phyloP scores from a whole-genome alignment of 2,797 vertebrate species.

The Manis pentadactyla region DNA sequence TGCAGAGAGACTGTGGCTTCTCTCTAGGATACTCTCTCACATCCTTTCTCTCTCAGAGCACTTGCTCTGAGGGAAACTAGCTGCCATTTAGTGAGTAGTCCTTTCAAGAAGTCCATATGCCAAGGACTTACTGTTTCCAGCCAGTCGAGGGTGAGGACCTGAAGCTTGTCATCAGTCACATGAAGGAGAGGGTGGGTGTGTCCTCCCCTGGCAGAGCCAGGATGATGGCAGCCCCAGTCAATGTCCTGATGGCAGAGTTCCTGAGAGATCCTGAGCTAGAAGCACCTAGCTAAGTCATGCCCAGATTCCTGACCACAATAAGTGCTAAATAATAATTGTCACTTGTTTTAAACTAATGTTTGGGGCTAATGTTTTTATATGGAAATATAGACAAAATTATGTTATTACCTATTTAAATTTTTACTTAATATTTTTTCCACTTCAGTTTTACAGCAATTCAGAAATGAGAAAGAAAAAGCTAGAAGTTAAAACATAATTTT shows the following conservation, averaged over 20 bases:
- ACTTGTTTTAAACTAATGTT: not conserved
- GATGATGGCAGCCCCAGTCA: not conserved
- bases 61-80: not conserved
- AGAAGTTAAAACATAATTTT: not conserved
- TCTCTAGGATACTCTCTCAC: not conserved
- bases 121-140: not conserved
- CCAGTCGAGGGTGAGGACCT: not conserved
- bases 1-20: not conserved
- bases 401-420: not conserved
- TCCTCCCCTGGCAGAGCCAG: not conserved
- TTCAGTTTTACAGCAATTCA: not conserved
- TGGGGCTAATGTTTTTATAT: not conserved
- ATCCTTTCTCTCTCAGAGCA: not conserved
- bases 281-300: not conserved
- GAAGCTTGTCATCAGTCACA: not conserved
- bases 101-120: not conserved
- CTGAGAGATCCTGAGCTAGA: not conserved
- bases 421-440: not conserved
- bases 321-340: not conserved
- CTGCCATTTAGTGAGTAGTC: not conserved
- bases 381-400: not conserved
- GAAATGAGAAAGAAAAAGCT: not conserved
- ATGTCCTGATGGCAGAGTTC: not conserved
- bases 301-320: not conserved
- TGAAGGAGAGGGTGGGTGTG: not conserved